Evolutionary conservation across 1,140 invertebrate species (phyloP), one percentile per base, ranked within the genome.

Genomic region (Drosophila sechellia): DNA sequence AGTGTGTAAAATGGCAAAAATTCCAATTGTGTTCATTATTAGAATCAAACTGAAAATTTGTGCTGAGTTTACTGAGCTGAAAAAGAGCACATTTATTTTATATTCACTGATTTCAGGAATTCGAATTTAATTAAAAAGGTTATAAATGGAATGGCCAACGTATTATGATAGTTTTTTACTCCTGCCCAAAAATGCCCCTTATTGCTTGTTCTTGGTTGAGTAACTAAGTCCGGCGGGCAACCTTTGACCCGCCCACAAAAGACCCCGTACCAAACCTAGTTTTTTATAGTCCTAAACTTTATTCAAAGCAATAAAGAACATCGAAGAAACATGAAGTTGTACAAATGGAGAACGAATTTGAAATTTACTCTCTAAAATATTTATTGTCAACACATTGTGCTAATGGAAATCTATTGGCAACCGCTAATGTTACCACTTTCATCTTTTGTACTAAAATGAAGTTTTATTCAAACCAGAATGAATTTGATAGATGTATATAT

Each of bases 151-250:
- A 31, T 20, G n/a, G 5, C 15, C 17, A 37, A 20, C 6, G 22
- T 39, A 40, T 35, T 25, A 20, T 40, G 13, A 48, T 48, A 13
- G 25, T 25, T n/a, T 48, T 25, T 27, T 8, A 27, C 46, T 25
- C 12, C 27, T 15, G 71, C 25, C 42, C 43, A 48, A 52, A 52
- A 65, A 17, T 83, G 50, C 15, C 45, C 48, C 55, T 79, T 84
- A 71, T 83, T 84, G 71, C 70, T 40, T 79, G 76, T 79, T 52
- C 80, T 60, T 63, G 76, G 59, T 63, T 63, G 45, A 22, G 40
- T 40, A 56, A 50, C 60, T 55, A 34, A 35, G 60, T 61, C 11
- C 49, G 50, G 60, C 4, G 48, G 63, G 15, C 56, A 56, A 52
- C 55, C 52, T 63, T 42, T 17, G 25, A 43, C 72, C 64, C 77